Evolutionary conservation across 2,113 vertebrate species (phyloP).

Genomic region (Nycticebus coucang): DNA sequence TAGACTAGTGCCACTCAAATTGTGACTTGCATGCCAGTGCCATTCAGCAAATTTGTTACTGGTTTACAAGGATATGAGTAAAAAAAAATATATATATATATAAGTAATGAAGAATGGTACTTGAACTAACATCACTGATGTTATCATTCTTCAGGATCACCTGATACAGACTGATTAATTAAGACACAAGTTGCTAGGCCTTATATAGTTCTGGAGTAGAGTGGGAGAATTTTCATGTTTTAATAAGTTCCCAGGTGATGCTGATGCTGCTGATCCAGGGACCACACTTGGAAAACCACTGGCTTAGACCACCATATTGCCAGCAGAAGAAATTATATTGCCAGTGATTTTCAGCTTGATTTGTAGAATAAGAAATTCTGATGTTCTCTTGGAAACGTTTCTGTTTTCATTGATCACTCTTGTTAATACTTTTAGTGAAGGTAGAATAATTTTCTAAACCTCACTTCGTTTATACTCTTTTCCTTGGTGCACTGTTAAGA

Average conservation of each 20-base stretch:
- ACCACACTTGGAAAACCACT: neutral
- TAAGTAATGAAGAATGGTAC: too few species aligned
- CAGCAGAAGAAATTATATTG: neutral
- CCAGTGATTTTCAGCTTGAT: neutral
- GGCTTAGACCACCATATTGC: neutral
- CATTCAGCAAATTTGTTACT: neutral
- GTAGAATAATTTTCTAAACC: constrained; percentile 22
- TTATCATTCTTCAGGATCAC: neutral
- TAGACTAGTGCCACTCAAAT: neutral
- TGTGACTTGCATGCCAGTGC: neutral
- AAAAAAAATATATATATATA: too few species aligned
- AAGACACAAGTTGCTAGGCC: neutral
- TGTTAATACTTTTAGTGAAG: neutral
- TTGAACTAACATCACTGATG: too few species aligned
- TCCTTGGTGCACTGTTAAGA: neutral
- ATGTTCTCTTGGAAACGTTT: constrained; percentile 27
- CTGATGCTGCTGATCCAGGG: neutral
- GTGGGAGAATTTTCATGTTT: neutral
- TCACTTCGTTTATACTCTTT: constrained; percentile 21
- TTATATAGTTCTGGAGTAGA: neutral
- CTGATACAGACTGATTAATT: neutral
- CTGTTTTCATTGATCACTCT: neutral
- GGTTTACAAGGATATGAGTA: neutral
- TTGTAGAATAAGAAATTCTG: neutral
- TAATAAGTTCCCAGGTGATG: neutral